Evolutionary conservation across 2,797 vertebrate species (phyloP).

Genomic region (Geotrypetes seraphini): DNA sequence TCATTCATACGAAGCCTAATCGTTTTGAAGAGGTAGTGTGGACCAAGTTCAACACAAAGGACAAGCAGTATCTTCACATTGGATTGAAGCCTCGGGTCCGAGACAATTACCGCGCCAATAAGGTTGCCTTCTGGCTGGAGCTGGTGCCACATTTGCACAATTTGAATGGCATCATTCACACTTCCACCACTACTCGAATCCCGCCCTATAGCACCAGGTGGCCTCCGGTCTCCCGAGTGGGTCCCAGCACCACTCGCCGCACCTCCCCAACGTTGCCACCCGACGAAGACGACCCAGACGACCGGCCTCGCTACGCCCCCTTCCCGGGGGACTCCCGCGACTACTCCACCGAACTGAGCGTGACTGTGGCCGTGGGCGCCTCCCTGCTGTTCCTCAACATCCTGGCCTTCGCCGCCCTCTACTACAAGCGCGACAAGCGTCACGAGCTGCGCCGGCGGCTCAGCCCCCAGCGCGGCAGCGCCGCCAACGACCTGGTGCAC

Average conservation of each 20-base stretch:
- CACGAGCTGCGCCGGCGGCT: conserved; percentile 77
- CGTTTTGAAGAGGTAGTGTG: conserved; percentile 92
- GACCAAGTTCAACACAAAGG: conserved; percentile 91
- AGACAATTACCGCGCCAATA: conserved; percentile 89
- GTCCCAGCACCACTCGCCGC: conserved; percentile 59
- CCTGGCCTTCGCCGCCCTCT: conserved; percentile 83
- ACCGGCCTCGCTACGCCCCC: conserved; percentile 49
- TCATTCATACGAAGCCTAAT: conserved; percentile 92
- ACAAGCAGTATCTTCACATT: conserved; percentile 90
- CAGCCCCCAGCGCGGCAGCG: conserved; percentile 66
- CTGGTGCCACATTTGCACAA: conserved; percentile 85
- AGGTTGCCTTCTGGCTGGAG: conserved; percentile 91
- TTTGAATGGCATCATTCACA: conserved; percentile 62
- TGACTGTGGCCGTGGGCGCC: conserved; percentile 82
- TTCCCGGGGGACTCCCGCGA: conserved; percentile 78
- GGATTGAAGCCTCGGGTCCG: conserved; percentile 82
- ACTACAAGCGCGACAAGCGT: conserved; percentile 84
- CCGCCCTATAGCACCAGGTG: conserved; percentile 47
- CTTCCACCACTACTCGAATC: conserved; percentile 66
- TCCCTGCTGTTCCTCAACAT: conserved; percentile 91
- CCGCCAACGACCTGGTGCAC: conserved; percentile 75
- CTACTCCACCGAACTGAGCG: conserved; percentile 85
- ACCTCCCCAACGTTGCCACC: conserved; percentile 64
- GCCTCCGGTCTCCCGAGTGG: conserved; percentile 43
- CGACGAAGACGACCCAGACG: conserved; percentile 48